A percentile compares a stretch with the other conserved stretches of the same genome.
These are phyloP conservation scores for Sycophila sp. DNA, from an alignment of 1,140 invertebrate genomes.

Conservation along the genomic window DNA sequence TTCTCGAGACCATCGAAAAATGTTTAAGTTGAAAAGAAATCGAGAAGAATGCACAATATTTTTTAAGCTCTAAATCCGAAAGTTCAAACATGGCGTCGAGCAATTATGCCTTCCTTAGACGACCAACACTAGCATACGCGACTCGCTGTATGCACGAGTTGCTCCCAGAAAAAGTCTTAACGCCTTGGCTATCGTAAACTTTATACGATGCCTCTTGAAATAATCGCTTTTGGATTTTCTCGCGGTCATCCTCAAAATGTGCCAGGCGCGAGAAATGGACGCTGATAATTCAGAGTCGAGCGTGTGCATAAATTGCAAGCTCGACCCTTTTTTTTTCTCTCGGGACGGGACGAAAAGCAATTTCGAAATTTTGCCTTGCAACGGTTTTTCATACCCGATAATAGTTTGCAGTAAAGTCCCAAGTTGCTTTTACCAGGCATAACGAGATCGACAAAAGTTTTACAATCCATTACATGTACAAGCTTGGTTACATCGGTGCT, in stretches of 20 bases:
- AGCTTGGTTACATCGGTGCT: no score
- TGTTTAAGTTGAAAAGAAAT: no score
- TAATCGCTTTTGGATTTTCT: slow-evolving; percentile 37
- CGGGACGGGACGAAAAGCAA: not conserved
- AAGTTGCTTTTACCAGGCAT: no score
- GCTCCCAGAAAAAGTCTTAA: slow-evolving; percentile 36
- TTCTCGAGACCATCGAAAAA: no score
- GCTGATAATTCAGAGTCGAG: not conserved
- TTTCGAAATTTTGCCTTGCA: not conserved
- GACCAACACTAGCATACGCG: not conserved
- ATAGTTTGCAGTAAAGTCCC: not conserved
- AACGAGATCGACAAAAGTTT: no score
- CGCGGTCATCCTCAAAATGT: not conserved
- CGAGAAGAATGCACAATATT: no score
- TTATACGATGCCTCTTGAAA: slow-evolving; percentile 31
- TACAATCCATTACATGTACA: no score
- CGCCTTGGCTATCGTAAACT: slow-evolving; percentile 43
- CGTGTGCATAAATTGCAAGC: not conserved
- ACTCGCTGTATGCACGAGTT: not conserved
- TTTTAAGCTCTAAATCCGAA: no score
- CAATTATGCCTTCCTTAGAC: no score
- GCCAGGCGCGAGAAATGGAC: not conserved
- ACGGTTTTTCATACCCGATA: not conserved
- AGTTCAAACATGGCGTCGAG: no score
- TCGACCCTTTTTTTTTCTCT: not conserved